Evolutionary conservation across 2,888 invertebrate species (phyloP).

Genomic region (Coelogynopora nodosa): DNA sequence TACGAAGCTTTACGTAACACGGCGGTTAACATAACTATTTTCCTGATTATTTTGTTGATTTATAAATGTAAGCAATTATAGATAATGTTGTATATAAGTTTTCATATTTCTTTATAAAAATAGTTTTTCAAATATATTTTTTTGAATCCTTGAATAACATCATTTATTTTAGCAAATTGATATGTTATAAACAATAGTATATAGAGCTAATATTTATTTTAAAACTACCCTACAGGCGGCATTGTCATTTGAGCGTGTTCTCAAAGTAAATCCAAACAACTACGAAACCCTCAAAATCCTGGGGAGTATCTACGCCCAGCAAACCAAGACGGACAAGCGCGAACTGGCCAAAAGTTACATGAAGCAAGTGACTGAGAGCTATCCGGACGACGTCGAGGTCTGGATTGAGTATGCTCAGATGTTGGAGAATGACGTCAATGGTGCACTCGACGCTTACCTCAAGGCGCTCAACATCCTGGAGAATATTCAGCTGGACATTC

Average conservation of each 20-base stretch:
- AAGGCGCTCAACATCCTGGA: conserved; percentile 86
- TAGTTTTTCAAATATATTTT: too few relatives aligned
- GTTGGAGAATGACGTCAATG: conserved; percentile 78
- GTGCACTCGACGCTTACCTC: conserved; percentile 79
- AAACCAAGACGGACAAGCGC: conserved; percentile 68
- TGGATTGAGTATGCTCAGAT: conserved; percentile 99
- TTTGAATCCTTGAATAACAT: too few relatives aligned
- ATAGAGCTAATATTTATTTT: too few relatives aligned
- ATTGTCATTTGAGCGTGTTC: conserved; percentile 94
- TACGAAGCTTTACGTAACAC: too few relatives aligned
- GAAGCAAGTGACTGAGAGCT: conserved; percentile 77
- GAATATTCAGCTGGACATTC: conserved; percentile 86
- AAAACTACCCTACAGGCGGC: conserved; percentile 71
- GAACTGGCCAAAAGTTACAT: conserved; percentile 72
- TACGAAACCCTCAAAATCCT: conserved; percentile 99
- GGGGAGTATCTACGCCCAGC: conserved; percentile 82
- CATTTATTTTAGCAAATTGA: too few relatives aligned
- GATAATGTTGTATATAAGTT: too few relatives aligned
- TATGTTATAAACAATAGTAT: too few relatives aligned
- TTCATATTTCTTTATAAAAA: too few relatives aligned
- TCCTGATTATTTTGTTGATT: too few relatives aligned
- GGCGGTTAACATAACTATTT: too few relatives aligned
- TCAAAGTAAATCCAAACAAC: conserved; percentile 92
- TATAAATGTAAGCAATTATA: too few relatives aligned
- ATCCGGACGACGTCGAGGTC: conserved; percentile 95